phyloP scores from a whole-genome alignment of 37 sponge, comb jelly and placozoan genomes.

The Tethya wilhelma region DNA sequence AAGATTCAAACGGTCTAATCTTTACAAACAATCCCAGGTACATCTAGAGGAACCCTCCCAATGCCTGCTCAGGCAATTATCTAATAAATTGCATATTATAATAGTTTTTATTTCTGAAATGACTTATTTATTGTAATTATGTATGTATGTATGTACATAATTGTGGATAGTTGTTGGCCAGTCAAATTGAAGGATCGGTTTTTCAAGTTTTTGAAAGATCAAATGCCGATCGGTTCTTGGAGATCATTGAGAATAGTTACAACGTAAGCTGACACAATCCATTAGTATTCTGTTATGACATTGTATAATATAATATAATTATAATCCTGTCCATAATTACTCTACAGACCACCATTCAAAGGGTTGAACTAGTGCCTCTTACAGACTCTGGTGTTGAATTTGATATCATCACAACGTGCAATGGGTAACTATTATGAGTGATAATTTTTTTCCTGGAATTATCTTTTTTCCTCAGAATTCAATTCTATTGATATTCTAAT shows the following conservation, averaged over 20 bases:
- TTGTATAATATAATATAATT: background rate
- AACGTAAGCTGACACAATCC: slow-evolving; percentile 33
- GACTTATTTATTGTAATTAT: no score
- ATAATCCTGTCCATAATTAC: background rate
- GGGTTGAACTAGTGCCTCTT: slow-evolving; percentile 25
- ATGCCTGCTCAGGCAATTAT: no score
- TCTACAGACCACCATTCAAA: slow-evolving; percentile 34
- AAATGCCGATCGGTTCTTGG: slow-evolving; percentile 33
- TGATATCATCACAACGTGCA: slow-evolving; percentile 4
- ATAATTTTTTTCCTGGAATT: no score
- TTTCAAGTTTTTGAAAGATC: background rate
- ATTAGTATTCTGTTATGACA: background rate
- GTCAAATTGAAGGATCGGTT: background rate
- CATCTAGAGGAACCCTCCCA: no score
- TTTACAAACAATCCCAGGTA: no score
- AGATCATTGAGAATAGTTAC: slow-evolving; percentile 50
- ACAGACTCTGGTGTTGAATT: background rate
- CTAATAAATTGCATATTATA: background rate
- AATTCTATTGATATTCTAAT: no score
- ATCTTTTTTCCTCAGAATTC: no score
- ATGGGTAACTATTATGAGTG: background rate
- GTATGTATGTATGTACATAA: no score
- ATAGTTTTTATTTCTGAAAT: no score
- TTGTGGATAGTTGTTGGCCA: background rate
- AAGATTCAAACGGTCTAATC: no score